phyloP scores from a whole-genome alignment of 2,113 vertebrate species.

The Erythrocercus mccallii region DNA sequence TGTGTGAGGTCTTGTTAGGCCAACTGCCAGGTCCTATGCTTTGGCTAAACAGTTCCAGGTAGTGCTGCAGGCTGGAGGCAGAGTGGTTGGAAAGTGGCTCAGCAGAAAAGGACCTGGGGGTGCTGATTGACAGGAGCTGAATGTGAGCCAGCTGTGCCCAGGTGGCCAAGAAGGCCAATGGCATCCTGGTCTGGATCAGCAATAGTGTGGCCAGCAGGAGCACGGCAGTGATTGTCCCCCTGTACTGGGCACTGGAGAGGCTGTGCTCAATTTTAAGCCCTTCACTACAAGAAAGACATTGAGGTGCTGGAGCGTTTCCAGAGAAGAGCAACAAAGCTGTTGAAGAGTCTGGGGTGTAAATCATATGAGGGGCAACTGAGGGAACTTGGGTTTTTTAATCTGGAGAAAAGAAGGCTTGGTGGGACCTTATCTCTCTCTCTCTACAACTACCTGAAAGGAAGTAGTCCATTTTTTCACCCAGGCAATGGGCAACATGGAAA shows the following conservation, averaged over 20 bases:
- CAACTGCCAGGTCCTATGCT: not conserved
- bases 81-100: not conserved
- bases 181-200: not conserved
- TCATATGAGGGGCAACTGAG: not conserved
- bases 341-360: no score
- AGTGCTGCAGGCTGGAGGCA: not conserved
- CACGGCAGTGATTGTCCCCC: not conserved
- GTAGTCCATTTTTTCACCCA: not conserved
- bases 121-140: not conserved
- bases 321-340: not conserved
- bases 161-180: not conserved
- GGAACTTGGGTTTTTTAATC: not conserved
- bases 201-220: not conserved
- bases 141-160: not conserved
- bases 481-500: not conserved
- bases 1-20: not conserved
- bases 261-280: not conserved
- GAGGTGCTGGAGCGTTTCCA: not conserved
- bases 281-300: not conserved
- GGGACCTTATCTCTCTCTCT: not conserved
- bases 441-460: not conserved
- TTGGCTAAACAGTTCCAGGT: not conserved
- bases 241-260: not conserved
- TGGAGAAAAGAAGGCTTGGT: not conserved
- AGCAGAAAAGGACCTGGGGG: not conserved